Evolutionary conservation across 2,888 invertebrate species (phyloP), one percentile per base, ranked within the genome.

Genomic region (Aquatica leii): DNA sequence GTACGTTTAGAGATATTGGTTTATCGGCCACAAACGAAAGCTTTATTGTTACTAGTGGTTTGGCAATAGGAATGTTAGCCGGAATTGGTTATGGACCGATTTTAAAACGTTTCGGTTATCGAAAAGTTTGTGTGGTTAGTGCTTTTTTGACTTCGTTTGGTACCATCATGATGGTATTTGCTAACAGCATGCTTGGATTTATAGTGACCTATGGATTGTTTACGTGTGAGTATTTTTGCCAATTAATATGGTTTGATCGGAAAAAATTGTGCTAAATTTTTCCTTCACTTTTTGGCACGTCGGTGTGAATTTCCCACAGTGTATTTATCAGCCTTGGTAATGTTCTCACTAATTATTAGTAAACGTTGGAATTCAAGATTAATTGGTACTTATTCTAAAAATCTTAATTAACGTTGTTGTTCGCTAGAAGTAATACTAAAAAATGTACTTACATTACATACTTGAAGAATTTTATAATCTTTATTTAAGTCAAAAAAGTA

Each of bases 11-110:
- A 1, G 82, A 83, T 3, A 80, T 88, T 1, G 84, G 84, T 3
- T 79, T 90, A 59, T 81, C 86, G 11, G 86, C 86, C 0, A 87
- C 87, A 0, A 86, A 90, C 73, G 84, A 85, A 4, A 84, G 88
- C 1, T 80, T 88, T 17, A 86, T 91, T 46, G 85, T 90, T 55
- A 88, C 87, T 69, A 79, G 87, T 12, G 90, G 90, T 76, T 85
- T 88, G 69, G 88, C 90, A 15, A 86, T 88, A 70, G 88, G 89
- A 6, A 88, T 90, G 87, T 78, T 87, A 12, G 75, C 88, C 21
- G 90, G 90, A 0, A 81, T 90, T 60, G 82, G 88, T 61, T 88
- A 88, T 66, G 90, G 89, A 0, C 88, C 88, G 0, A 76, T 90
- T 6, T 76, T 90, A 5, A 84, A 84, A 61, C 81, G 80, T 18